Conservation (phyloP, 2,113 vertebrate genomes). For the Myotis davidii region DNA sequence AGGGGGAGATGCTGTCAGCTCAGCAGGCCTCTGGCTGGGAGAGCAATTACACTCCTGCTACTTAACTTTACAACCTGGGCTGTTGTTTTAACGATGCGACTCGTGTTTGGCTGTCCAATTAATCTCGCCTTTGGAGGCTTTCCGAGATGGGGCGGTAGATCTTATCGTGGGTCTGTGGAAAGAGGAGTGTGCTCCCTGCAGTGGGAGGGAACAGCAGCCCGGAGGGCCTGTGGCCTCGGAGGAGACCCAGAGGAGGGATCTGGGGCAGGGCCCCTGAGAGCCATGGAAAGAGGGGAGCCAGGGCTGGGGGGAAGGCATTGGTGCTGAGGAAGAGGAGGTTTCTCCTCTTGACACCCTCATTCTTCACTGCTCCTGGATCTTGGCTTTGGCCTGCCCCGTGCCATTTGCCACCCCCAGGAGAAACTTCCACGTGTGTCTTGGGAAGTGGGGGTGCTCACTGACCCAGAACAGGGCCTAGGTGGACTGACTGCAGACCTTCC, state of each 20-base stretch:
- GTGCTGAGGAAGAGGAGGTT: background rate
- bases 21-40: conserved; percentile 60
- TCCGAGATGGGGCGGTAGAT: conserved; percentile 80
- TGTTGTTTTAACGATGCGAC: conserved; percentile 78
- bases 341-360: background rate
- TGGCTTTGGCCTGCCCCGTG: background rate
- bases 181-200: conserved; percentile 62
- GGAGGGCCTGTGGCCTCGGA: conserved; percentile 59
- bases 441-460: background rate
- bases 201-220: conserved; percentile 54
- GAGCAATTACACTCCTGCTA: conserved; percentile 73
- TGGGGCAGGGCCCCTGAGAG: background rate
- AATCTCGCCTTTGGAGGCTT: conserved; percentile 80
- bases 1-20: background rate
- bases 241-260: conserved; percentile 41
- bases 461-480: background rate
- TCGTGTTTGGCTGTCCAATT: conserved; percentile 78
- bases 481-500: background rate
- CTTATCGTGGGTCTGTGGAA: conserved; percentile 76
- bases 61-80: conserved; percentile 76
- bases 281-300: background rate
- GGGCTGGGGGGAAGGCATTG: background rate
- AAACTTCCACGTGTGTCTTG: background rate
- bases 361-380: background rate
- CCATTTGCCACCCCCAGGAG: background rate